Evolutionary conservation across 2,888 invertebrate genomes (phyloP), one percentile per base, ranked within the genome.

Genomic region (Machimus atricapillus): DNA sequence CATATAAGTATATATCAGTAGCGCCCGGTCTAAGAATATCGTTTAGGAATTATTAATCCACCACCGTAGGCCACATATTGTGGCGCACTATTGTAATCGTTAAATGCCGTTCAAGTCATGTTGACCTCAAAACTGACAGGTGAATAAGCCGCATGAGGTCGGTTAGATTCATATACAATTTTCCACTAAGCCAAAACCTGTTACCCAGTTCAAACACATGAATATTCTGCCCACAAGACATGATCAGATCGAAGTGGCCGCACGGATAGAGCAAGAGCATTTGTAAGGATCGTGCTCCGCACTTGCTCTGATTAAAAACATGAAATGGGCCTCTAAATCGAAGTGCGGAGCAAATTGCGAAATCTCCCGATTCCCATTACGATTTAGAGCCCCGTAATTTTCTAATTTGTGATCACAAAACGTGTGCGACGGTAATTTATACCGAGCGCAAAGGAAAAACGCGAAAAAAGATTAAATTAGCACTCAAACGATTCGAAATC

Each of bases 401-500:
- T 81, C 81, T 56, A 81, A 46, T 52, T 81, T 46, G 79, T 31
- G 79, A 81, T 81, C 79, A 14, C 16, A 19, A 81, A 77, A 34
- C 81, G 81, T 81, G 56, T 81, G 81, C 81, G 56, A 56, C n/a
- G 9, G 81, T 56, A 81, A 81, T 81, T 81, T 34, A 81, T 56
- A 81, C 81, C 56, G 14, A 9, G 52, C n/a, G 31, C 43, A 46
- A 52, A 16, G 2, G 31, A 40, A 19, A 9, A 27, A 16, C 27
- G 34, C 8, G 19, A 27, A 81, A 56, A 56, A 34, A 81, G 27
- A 7, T 56, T 37, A 81, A 81, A 56, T 52, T 81, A 56, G n/a
- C n/a, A 34, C 81, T 78, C 81, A 16, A 12, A 56, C 27, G 31
- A 81, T 34, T 27, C 31, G 81, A 56, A 56, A 81, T 31, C n/a